Evolutionary conservation across 2,888 invertebrate species (phyloP), one percentile per base, ranked within the genome.

Genomic region (Philereme transversata): DNA sequence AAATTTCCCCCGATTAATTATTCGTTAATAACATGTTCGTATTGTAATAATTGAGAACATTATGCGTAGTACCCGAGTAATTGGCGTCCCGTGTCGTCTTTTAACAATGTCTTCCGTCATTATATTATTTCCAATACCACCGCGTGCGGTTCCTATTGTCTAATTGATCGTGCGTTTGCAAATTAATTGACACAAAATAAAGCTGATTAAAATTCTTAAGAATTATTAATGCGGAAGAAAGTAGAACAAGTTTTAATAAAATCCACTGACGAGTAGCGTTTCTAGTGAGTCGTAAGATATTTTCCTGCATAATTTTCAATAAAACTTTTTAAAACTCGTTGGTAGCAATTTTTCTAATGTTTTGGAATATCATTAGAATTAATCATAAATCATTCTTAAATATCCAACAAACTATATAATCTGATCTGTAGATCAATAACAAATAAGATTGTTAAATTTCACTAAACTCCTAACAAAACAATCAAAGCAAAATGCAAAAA

Each of bases 1-100:
- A 80, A 88, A 81, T 90, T 90, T 88, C 86, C 86, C 84, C 75
- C 80, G 81, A 84, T 83, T 82, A 86, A 88, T 85, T 85, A 85
- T 84, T 83, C 82, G 77, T 72, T 81, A 83, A 83, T 80, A 75
- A 75, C 74, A 76, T 78, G 80, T 82, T 82, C 79, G 72, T 74
- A 79, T 84, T 83, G 75, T 76, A 82, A 82, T 83, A 80, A 79
- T 77, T 82, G 79, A 77, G 78, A 76, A 76, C 78, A 78, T 75
- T 73, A 71, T 65, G 62, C 68, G 66, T 72, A 70, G 62, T 54
- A 33, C 62, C 70, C 57, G 61, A 69, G 64, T 77, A 81, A 80
- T 80, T 78, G 72, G 72, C 67, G 77, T 74, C 77, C 81, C 78
- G 79, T 81, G 78, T 73, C 69, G 70, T 77, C 76, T 77, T 74